Percentiles rank a stretch among this genome's conserved stretches.
These are phyloP conservation scores for Lasioglossum lativentre DNA, from an alignment of 2,888 invertebrate genomes.

Conservation along the genomic window DNA sequence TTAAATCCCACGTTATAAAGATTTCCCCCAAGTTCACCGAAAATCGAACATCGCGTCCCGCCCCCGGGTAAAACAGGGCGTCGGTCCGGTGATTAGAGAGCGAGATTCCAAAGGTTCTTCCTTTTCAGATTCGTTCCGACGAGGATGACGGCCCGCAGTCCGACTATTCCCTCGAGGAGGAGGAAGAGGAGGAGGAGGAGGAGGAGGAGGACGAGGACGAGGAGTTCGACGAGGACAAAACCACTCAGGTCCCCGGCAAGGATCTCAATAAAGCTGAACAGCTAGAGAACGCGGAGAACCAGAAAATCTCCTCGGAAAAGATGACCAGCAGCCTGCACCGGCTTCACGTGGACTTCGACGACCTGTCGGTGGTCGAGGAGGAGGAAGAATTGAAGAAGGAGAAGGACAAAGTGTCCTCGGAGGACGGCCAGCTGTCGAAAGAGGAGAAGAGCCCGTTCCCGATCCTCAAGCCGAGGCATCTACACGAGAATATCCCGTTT, in stretches of 20 bases:
- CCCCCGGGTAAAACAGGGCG: neutral
- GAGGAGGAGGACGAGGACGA: conserved; percentile 63
- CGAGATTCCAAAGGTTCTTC: neutral
- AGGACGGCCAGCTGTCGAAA: conserved; percentile 41
- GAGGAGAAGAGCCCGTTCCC: conserved; percentile 46
- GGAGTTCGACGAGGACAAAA: conserved; percentile 74
- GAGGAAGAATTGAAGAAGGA: conserved; percentile 85
- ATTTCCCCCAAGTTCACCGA: too few relatives aligned
- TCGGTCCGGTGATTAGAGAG: neutral
- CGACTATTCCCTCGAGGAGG: conserved; percentile 75
- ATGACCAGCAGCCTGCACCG: conserved; percentile 75
- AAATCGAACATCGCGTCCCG: neutral
- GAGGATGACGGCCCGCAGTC: conserved; percentile 72
- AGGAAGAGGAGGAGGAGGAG: conserved; percentile 75
- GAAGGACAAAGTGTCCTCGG: conserved; percentile 63
- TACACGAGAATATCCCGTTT: conserved; percentile 71
- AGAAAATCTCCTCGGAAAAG: conserved; percentile 85
- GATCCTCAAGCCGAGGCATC: conserved; percentile 57
- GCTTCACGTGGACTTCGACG: conserved; percentile 87
- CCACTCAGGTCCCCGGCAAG: conserved; percentile 80
- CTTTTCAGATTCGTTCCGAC: conserved; percentile 77
- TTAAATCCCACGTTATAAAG: too few relatives aligned
- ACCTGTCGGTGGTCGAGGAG: conserved; percentile 91
- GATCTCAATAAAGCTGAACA: conserved; percentile 74
- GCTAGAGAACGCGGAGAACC: conserved; percentile 82